Percentiles rank a stretch among this genome's conserved stretches.
phyloP scores from a whole-genome alignment of 2,797 vertebrate genomes.

The Monodelphis domestica region DNA sequence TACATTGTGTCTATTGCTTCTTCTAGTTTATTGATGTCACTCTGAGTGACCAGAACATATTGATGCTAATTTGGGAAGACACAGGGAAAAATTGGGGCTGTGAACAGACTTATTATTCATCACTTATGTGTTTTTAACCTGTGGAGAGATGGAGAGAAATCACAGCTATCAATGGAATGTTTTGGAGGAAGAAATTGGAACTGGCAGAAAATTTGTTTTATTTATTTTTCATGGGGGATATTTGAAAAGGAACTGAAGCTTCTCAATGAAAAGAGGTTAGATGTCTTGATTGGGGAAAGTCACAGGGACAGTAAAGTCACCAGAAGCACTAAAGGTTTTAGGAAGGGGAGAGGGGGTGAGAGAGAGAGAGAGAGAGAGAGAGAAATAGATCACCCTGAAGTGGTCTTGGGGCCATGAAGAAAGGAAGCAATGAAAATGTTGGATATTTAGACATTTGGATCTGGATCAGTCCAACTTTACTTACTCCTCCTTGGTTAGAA shows the following conservation, averaged over 20 bases:
- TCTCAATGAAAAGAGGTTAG: background rate
- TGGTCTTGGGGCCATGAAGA: background rate
- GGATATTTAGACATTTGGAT: background rate
- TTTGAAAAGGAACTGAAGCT: background rate
- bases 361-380: no score
- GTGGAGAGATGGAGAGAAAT: background rate
- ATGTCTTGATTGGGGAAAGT: background rate
- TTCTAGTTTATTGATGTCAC: background rate
- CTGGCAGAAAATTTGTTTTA: background rate
- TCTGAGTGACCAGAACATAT: background rate
- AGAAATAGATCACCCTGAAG: no score
- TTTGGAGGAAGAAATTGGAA: background rate
- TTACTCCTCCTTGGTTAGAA: no score
- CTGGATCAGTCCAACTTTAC: background rate
- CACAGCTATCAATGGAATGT: background rate
- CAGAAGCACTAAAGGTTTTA: background rate
- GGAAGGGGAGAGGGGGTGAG: background rate
- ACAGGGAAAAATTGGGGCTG: background rate
- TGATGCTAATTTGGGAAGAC: background rate
- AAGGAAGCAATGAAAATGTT: background rate
- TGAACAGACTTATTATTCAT: background rate
- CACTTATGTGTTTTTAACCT: background rate
- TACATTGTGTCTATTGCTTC: background rate
- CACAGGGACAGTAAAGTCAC: background rate
- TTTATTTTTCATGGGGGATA: background rate